Percentiles rank a stretch among this genome's conserved stretches.
These are phyloP conservation scores for Bombus superbus DNA, from an alignment of 1,140 invertebrate species.

Conservation along the genomic window DNA sequence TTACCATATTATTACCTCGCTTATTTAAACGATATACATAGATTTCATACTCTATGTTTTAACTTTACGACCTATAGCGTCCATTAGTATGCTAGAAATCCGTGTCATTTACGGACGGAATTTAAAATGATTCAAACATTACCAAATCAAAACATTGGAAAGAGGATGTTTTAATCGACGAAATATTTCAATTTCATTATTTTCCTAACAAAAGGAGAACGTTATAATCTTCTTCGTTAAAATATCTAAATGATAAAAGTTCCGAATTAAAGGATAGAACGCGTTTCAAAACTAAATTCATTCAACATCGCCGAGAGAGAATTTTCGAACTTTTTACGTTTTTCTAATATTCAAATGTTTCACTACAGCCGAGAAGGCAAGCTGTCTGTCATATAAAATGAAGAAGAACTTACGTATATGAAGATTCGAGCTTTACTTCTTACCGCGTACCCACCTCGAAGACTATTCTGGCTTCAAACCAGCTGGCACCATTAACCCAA, in stretches of 20 bases:
- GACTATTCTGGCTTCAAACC: conserved; percentile 60
- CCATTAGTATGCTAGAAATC: background rate
- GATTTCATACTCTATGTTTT: background rate
- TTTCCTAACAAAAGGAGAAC: no score
- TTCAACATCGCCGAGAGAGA: background rate
- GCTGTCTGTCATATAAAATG: conserved; percentile 2
- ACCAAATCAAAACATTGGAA: no score
- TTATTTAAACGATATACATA: background rate
- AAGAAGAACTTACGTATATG: conserved; percentile 5
- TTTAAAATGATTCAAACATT: no score
- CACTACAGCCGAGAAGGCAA: no score
- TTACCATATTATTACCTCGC: background rate
- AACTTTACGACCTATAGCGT: background rate
- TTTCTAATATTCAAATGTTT: background rate
- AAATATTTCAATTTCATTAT: no score
- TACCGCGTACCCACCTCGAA: conserved; percentile 36
- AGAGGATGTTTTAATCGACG: no score
- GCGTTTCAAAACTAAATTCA: background rate
- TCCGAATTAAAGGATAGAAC: background rate
- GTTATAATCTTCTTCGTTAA: accelerated
- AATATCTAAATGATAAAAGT: no score
- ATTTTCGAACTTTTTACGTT: no score
- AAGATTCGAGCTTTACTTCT: conserved; percentile 38
- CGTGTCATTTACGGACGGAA: no score
- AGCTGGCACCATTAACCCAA: conserved; percentile 66